Percentiles rank a stretch among this genome's conserved stretches.
These are phyloP conservation scores for Coptotermes formosanus DNA, from an alignment of 1,140 invertebrate genomes.

Conservation along the genomic window DNA sequence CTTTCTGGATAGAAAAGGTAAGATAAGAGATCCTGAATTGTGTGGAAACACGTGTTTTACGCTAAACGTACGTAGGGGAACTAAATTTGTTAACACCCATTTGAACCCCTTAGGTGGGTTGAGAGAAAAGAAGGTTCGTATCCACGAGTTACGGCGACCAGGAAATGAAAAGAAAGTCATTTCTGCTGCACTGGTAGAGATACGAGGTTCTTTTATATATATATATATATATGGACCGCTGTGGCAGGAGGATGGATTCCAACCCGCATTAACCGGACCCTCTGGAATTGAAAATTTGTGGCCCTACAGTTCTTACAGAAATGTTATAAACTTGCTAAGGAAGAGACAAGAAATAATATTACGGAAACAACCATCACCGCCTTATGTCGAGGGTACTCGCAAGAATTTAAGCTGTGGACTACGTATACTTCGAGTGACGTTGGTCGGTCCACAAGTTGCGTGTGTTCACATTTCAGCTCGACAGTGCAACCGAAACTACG, in stretches of 20 bases:
- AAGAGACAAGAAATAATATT: too few relatives aligned
- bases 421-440: too few relatives aligned
- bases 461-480: too few relatives aligned
- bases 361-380: too few relatives aligned
- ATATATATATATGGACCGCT: conserved; percentile 11
- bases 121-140: neutral
- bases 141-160: conserved; percentile 4
- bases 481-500: too few relatives aligned
- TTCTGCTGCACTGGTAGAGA: conserved; percentile 8
- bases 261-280: neutral
- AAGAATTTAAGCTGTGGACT: too few relatives aligned
- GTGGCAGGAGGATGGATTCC: conserved; percentile 1
- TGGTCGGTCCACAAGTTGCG: too few relatives aligned
- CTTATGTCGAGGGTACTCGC: too few relatives aligned
- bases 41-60: too few relatives aligned
- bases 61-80: neutral
- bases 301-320: neutral
- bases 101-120: neutral
- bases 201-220: conserved; percentile 12
- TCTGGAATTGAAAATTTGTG: neutral
- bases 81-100: neutral
- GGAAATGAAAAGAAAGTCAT: conserved; percentile 16
- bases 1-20: too few relatives aligned
- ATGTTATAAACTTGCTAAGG: neutral
- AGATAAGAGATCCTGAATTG: too few relatives aligned